Evolutionary conservation across 1,140 invertebrate species (phyloP), one percentile per base, ranked within the genome.

Genomic region (Cydia fagiglandana): DNA sequence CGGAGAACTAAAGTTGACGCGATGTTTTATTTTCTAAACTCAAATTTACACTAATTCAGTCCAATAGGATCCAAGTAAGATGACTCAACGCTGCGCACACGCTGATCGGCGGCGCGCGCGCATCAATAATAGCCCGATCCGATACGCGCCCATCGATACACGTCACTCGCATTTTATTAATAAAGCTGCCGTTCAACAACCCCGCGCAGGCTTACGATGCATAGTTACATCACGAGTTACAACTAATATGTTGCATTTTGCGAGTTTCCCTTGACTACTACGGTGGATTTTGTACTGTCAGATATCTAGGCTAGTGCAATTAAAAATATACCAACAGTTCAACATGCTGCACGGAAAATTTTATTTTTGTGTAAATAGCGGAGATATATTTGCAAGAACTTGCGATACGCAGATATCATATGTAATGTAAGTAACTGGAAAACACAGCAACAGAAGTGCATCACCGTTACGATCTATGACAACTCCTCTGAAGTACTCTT

Each of bases 151-250:
- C 86, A 83, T 86, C 88, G 85, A 86, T 89, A 88, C 86, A 83
- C 84, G 83, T 88, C 86, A 87, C 83, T 78, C 78, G 77, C 80
- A 85, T 87, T 89, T 89, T 90, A 91, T 90, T 91, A 91, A 91
- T 90, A 91, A 89, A 91, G 87, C 86, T 76, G 80, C 81, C 89
- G 88, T 88, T 86, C 88, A 89, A 86, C 88, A 90, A 90, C 88
- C 87, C 84, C 87, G 84, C 80, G 79, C 73, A 83, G 82, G 76
- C 75, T 81, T 84, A 80, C 80, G 73, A 38, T 77, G 76, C 76
- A 79, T 76, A 77, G 74, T 84, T 86, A 85, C 82, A 81, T 86
- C 80, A 84, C 78, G 17, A 68, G 73, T 73, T 74, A 56, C 74
- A 56, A 79, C 73, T 76, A n/a, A n/a, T n/a, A 79, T 66, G 20